phyloP scores from a whole-genome alignment of 2,113 vertebrate species.

The Alethe diademata region DNA sequence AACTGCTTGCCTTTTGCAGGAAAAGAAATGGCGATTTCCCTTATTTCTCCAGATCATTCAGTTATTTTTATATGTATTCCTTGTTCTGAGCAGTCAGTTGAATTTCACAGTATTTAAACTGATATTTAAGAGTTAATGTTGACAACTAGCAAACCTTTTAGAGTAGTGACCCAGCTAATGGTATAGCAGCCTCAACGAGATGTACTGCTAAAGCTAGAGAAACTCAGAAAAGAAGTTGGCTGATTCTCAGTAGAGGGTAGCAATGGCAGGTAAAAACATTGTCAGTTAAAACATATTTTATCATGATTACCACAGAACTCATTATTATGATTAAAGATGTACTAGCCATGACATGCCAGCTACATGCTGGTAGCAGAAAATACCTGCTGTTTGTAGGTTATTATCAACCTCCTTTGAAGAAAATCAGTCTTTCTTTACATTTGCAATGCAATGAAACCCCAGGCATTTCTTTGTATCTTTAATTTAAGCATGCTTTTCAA shows the following conservation, averaged over 20 bases:
- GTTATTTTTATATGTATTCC: background rate
- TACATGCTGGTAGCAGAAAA: slow-evolving; percentile 68
- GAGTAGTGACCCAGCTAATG: background rate
- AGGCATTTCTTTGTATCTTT: slow-evolving; percentile 63
- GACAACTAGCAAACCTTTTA: background rate
- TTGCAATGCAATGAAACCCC: slow-evolving; percentile 61
- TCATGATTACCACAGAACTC: slow-evolving; percentile 57
- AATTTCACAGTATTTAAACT: background rate
- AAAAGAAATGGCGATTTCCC: background rate
- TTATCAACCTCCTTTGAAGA: slow-evolving; percentile 66
- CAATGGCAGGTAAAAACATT: slow-evolving; percentile 35
- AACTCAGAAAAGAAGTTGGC: background rate
- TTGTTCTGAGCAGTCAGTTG: background rate
- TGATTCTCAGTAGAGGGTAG: slow-evolving; percentile 24
- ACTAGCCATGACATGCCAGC: slow-evolving; percentile 61
- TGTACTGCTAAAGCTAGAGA: background rate
- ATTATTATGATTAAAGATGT: slow-evolving; percentile 70
- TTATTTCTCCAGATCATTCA: background rate
- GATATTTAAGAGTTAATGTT: background rate
- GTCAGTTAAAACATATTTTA: slow-evolving; percentile 64
- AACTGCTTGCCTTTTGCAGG: background rate
- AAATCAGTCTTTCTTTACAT: slow-evolving; percentile 62
- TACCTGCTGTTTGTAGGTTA: slow-evolving; percentile 69
- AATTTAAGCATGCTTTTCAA: slow-evolving; percentile 48
- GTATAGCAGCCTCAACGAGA: background rate